Conservation (phyloP, 2,888 invertebrate species). For the Callimorpha dominula region DNA sequence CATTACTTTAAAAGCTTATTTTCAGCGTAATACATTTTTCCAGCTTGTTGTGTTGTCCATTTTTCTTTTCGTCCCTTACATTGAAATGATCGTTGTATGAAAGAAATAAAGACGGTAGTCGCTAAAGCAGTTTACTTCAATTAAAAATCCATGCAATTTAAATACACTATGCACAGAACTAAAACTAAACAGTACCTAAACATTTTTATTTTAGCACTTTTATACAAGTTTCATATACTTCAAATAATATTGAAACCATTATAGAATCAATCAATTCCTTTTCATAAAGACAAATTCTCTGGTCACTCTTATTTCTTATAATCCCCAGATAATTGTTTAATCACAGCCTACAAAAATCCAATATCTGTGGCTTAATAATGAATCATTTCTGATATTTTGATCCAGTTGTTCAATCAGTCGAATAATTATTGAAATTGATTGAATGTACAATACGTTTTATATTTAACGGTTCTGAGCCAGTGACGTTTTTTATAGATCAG, state of each 20-base stretch:
- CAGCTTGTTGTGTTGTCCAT: no score
- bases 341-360: conserved; percentile 18
- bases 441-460: conserved; percentile 13
- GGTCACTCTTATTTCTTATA: conserved; percentile 6
- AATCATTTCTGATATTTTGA: conserved; percentile 29
- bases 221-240: not conserved
- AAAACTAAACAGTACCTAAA: not conserved
- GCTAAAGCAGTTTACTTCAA: no score
- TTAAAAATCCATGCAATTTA: no score
- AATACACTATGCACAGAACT: no score
- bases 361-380: conserved; percentile 28
- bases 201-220: not conserved
- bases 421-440: conserved; percentile 35
- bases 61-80: no score
- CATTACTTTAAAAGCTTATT: no score
- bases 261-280: not conserved
- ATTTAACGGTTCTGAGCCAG: not conserved
- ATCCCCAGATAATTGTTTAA: conserved; percentile 13
- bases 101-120: no score
- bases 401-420: conserved; percentile 20
- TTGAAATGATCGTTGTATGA: no score
- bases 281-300: not conserved
- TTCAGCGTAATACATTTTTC: no score
- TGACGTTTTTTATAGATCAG: not conserved
- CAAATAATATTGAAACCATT: not conserved